Percentiles rank a stretch among this genome's conserved stretches.
Evolutionary conservation across 2,888 invertebrate genomes (phyloP).

Genomic region (Oscheius sp.): DNA sequence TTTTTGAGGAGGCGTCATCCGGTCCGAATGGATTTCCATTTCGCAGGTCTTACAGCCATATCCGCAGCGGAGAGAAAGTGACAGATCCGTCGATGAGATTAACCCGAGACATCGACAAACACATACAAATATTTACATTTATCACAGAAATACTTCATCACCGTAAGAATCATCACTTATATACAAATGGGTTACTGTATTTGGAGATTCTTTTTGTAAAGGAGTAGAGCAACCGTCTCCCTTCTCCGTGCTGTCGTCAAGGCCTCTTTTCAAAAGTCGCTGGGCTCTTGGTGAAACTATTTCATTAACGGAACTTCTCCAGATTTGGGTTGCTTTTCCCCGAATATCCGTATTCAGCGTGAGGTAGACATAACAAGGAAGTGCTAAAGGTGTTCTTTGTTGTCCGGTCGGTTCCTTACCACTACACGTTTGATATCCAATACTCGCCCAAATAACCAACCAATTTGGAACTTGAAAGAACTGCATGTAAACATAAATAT

Average conservation of each 20-base stretch:
- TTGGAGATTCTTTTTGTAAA: too few relatives aligned
- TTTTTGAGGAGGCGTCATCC: slow-evolving; percentile 2
- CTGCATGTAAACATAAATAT: slow-evolving; percentile 7
- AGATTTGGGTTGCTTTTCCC: slow-evolving; percentile 6
- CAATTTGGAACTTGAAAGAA: background rate
- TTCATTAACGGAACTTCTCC: background rate
- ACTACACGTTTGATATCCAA: slow-evolving; percentile 8
- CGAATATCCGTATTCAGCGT: slow-evolving; percentile 18
- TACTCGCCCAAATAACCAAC: slow-evolving; percentile 12
- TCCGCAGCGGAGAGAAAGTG: background rate
- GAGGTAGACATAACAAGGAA: slow-evolving; percentile 30
- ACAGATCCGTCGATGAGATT: too few relatives aligned
- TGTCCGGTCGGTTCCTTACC: too few relatives aligned
- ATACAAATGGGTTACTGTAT: background rate
- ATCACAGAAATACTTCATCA: slow-evolving; percentile 26
- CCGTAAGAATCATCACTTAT: slow-evolving; percentile 26
- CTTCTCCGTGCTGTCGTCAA: too few relatives aligned
- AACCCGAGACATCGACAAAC: too few relatives aligned
- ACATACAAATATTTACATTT: too few relatives aligned
- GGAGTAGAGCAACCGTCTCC: too few relatives aligned
- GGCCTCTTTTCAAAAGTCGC: too few relatives aligned
- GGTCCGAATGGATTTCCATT: background rate
- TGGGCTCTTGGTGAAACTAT: too few relatives aligned
- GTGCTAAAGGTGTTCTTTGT: background rate
- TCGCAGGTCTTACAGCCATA: background rate